Percentiles rank a stretch among this genome's conserved stretches.
phyloP scores from a whole-genome alignment of 1,140 invertebrate genomes.

The Batillaria attramentaria region DNA sequence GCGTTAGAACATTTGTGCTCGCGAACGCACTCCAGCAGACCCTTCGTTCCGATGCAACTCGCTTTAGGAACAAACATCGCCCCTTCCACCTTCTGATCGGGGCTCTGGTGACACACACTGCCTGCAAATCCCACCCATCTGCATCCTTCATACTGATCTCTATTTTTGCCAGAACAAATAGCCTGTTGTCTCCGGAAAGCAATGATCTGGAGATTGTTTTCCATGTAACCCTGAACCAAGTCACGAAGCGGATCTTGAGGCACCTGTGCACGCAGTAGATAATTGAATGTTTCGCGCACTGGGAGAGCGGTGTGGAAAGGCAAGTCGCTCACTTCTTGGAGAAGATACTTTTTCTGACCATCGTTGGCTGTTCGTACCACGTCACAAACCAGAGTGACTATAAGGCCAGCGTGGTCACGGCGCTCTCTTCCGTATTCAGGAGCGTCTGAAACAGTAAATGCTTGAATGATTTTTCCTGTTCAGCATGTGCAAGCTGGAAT shows the following conservation, averaged over 20 bases:
- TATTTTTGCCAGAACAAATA: too few relatives aligned
- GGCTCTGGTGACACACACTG: neutral
- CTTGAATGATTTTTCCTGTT: too few relatives aligned
- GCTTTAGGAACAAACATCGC: conserved; percentile 11
- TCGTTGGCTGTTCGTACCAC: too few relatives aligned
- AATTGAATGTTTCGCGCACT: neutral
- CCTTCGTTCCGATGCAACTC: neutral
- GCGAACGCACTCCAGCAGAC: neutral
- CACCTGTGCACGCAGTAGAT: neutral
- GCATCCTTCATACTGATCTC: neutral
- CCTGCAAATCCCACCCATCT: neutral
- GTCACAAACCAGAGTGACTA: too few relatives aligned
- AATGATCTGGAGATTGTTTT: neutral
- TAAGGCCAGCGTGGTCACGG: too few relatives aligned
- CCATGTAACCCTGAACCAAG: neutral
- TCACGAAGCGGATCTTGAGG: neutral
- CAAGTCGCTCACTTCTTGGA: neutral
- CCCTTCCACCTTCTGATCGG: neutral
- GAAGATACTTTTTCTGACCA: neutral
- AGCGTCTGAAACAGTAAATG: too few relatives aligned
- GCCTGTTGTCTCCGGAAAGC: neutral
- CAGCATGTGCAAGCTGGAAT: too few relatives aligned
- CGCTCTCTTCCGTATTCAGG: too few relatives aligned
- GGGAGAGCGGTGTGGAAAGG: neutral
- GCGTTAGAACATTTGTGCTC: neutral